A percentile compares a stretch with the other conserved stretches of the same genome.
Evolutionary conservation across 1,140 invertebrate species (phyloP).

Genomic region (Sesamia nonagrioides): DNA sequence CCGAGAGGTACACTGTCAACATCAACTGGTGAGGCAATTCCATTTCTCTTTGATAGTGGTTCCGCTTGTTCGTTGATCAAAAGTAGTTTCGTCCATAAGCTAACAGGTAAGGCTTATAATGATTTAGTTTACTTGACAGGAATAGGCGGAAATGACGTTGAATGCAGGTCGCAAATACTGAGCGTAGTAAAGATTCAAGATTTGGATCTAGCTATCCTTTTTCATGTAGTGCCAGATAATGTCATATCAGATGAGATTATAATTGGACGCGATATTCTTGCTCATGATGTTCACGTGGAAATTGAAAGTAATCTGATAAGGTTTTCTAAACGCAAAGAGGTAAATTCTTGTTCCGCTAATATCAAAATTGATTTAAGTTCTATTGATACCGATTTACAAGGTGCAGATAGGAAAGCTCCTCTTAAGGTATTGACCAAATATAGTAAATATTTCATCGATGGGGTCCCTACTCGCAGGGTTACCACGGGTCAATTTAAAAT

Average conservation of each 20-base stretch:
- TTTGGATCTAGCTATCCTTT: background rate
- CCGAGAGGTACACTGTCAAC: constrained; percentile 52
- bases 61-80: constrained; percentile 42
- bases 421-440: background rate
- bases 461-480: background rate
- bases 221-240: background rate
- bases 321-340: background rate
- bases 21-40: constrained; percentile 54
- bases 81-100: background rate
- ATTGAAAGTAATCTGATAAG: background rate
- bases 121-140: background rate
- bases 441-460: background rate
- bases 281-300: background rate
- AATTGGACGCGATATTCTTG: background rate
- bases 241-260: background rate
- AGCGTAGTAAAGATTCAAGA: background rate
- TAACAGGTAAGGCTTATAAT: background rate
- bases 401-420: background rate
- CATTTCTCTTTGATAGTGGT: constrained; percentile 44
- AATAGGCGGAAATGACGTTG: background rate
- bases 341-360: background rate
- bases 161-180: background rate
- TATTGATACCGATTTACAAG: background rate
- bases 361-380: background rate
- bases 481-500: background rate